These are phyloP conservation scores for Calameuta filiformis DNA, from an alignment of 2,888 invertebrate species.

Conservation along the genomic window DNA sequence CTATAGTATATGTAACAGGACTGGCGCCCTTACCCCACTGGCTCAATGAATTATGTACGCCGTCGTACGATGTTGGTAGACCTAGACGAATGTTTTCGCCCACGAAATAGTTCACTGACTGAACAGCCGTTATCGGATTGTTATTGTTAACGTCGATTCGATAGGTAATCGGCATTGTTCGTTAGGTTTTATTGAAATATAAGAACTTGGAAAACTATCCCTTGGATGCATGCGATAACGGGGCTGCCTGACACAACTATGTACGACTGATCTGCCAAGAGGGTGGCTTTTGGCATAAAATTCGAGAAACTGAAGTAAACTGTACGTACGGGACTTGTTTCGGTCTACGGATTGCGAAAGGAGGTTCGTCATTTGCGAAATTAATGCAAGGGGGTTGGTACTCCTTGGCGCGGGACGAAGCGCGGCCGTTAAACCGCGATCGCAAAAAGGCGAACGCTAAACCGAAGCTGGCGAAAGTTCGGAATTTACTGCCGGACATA, in stretches of 20 bases:
- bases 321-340: not conserved
- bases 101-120: not conserved
- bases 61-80: not conserved
- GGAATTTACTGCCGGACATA: constrained; percentile 63
- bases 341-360: no score
- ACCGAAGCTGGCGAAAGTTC: constrained; percentile 51
- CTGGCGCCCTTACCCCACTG: constrained; percentile 63
- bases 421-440: constrained; percentile 44
- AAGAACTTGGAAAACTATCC: not conserved
- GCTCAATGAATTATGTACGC: constrained; percentile 62
- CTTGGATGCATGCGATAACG: not conserved
- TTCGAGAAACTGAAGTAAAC: not conserved
- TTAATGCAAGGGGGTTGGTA: constrained; percentile 46
- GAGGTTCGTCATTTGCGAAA: constrained; percentile 47
- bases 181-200: not conserved
- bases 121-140: not conserved
- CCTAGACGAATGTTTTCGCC: not conserved
- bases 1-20: constrained; percentile 63
- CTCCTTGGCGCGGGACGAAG: constrained; percentile 19
- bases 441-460: constrained; percentile 44
- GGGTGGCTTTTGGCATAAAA: not conserved
- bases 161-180: not conserved
- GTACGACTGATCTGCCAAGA: not conserved
- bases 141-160: not conserved
- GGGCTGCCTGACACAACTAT: not conserved